phyloP scores from a whole-genome alignment of 2,888 invertebrate genomes.

The Sinodicranocentrus sp. region DNA sequence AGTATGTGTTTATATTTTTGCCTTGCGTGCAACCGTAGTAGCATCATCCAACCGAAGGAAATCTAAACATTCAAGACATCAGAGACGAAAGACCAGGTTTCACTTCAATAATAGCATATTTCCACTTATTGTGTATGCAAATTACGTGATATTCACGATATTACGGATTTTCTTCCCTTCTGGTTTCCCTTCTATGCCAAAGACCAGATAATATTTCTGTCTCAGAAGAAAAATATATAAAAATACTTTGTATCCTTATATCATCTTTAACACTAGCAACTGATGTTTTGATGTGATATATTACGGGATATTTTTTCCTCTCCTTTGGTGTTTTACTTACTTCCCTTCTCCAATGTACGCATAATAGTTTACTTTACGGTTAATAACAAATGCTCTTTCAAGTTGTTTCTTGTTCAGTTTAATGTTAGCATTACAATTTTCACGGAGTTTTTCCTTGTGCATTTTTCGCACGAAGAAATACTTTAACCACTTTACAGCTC shows the following conservation, averaged over 20 bases:
- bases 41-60: background rate
- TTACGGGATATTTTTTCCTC: no score
- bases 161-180: background rate
- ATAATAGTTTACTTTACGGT: no score
- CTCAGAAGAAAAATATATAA: background rate
- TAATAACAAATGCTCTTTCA: no score
- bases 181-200: background rate
- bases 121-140: no score
- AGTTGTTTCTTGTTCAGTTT: background rate
- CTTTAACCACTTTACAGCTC: slow-evolving; percentile 13
- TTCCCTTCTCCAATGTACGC: no score
- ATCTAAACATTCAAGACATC: slow-evolving; percentile 9
- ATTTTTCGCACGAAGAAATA: background rate
- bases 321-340: no score
- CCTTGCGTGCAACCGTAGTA: background rate
- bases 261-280: background rate
- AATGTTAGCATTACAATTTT: slow-evolving; percentile 19
- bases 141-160: no score
- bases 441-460: background rate
- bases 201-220: background rate
- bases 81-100: background rate
- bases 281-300: background rate
- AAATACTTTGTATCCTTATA: background rate
- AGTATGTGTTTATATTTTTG: slow-evolving; percentile 1
- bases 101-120: no score